These are phyloP conservation scores for Pteronotus mesoamericanus DNA, from an alignment of 2,797 vertebrate species.

Conservation along the genomic window DNA sequence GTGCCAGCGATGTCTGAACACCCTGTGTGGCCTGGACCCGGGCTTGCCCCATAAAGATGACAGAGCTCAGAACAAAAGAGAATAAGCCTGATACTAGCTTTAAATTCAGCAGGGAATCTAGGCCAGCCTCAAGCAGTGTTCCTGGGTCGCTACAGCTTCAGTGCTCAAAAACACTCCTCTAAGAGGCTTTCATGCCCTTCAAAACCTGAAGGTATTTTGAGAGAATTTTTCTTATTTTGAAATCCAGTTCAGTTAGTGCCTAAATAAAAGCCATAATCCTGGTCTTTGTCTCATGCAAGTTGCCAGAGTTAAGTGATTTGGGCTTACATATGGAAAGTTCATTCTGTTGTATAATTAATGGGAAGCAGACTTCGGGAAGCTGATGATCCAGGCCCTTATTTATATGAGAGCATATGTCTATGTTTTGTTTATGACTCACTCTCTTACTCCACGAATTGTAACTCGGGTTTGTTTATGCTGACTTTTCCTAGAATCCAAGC, in stretches of 20 bases:
- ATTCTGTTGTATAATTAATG: conserved; percentile 84
- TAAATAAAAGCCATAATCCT: conserved; percentile 63
- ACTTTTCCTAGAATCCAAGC: conserved; percentile 78
- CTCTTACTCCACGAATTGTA: conserved; percentile 79
- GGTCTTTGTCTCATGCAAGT: conserved; percentile 76
- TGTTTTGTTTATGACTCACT: conserved; percentile 84
- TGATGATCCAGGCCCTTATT: conserved; percentile 81
- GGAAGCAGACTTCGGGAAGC: conserved; percentile 80
- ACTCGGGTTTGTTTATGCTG: conserved; percentile 81
- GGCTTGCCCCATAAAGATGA: neutral
- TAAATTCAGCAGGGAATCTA: neutral
- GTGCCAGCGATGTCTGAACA: neutral
- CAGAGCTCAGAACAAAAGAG: conserved; percentile 30
- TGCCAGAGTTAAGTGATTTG: conserved; percentile 74
- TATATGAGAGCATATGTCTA: conserved; percentile 83
- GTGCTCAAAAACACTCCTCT: neutral
- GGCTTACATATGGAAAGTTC: conserved; percentile 82
- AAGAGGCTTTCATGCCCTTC: neutral
- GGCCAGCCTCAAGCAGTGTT: neutral
- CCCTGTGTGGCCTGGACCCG: neutral
- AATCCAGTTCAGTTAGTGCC: conserved; percentile 62
- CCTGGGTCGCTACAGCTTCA: neutral
- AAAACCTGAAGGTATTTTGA: neutral
- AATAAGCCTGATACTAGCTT: neutral
- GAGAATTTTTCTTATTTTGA: conserved; percentile 37